Base-by-base conservation (phyloP, 2,888 invertebrate species). In the Synanthedon formicaeformis region DNA sequence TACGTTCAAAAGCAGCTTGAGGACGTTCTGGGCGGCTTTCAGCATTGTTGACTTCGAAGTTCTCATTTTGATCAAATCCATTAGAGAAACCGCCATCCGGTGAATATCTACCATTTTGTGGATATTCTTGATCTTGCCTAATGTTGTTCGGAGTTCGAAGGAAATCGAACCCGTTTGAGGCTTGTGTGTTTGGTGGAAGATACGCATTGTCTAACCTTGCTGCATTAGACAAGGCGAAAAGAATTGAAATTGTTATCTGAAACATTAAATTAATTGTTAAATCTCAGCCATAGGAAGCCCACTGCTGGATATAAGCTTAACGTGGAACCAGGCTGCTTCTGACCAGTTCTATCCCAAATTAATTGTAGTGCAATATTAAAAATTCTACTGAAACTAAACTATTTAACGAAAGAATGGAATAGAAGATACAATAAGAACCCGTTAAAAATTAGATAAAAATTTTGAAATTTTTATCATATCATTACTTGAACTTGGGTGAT, bases 131-230 rank as follows among this genome's bases (percentile, higher is more conserved):
- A 40, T 60, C 53, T 4, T 62, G 65, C 2, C 56, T 60, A 5
- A 61, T 61, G 18, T 56, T 58, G 13, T 62, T 63, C 1, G 81
- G 81, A 1, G 77, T 61, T 58, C 76, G 71, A 6, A 81, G 70
- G 62, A 81, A 70, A 57, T 60, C 67, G n/a, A 66, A 72, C 45
- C 79, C 82, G 13, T 75, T 78, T 16, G 82, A 72, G 12, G 70
- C 62, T 52, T 64, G 63, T n/a, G 78, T 74, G 13, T 72, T 62
- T 13, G 85, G 85, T 50, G 86, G 86, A 4, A 87, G 75, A 57
- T 86, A 86, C 27, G 73, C 73, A 52, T 71, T 76, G 66, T 83
- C 81, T 58, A 86, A 59, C 65, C 85, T 83, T 48, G 74, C 85
- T 45, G 73, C 81, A 56, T 69, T 69, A 55, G 78, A 67, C 58